Conservation (phyloP, 1,140 invertebrate species). For the Bombus pyrosoma region DNA sequence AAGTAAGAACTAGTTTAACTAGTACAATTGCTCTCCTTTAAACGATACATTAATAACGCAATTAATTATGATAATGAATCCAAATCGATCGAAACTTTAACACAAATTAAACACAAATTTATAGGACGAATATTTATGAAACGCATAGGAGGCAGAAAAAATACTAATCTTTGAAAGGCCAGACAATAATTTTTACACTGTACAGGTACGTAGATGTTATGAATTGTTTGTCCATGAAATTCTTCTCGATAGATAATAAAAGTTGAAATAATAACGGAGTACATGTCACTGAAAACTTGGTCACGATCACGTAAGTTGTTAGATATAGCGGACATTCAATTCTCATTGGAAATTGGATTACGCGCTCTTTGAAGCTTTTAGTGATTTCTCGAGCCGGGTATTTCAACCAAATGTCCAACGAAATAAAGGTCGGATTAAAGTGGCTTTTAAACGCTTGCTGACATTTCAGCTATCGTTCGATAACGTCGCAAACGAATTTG, state of each 20-base stretch:
- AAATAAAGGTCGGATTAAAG: constrained; percentile 37
- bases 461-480: constrained; percentile 13
- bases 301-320: constrained; percentile 1
- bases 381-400: background rate
- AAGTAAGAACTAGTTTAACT: too few relatives aligned
- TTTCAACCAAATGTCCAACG: background rate
- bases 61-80: too few relatives aligned
- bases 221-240: too few relatives aligned
- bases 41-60: too few relatives aligned
- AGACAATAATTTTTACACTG: too few relatives aligned
- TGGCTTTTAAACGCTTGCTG: constrained; percentile 26
- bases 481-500: constrained; percentile 22
- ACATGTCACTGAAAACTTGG: constrained; percentile 5
- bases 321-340: constrained; percentile 3
- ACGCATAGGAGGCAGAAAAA: too few relatives aligned
- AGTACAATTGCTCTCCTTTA: too few relatives aligned
- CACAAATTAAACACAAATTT: too few relatives aligned
- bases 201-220: too few relatives aligned
- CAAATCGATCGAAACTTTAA: too few relatives aligned
- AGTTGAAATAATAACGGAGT: constrained; percentile 2
- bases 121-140: too few relatives aligned
- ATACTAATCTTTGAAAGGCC: too few relatives aligned
- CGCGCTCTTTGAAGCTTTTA: constrained; percentile 36
- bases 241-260: background rate
- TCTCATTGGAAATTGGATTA: constrained; percentile 28